Base-by-base conservation (phyloP, 2,888 invertebrate species). In the Tetropium fuscum region DNA sequence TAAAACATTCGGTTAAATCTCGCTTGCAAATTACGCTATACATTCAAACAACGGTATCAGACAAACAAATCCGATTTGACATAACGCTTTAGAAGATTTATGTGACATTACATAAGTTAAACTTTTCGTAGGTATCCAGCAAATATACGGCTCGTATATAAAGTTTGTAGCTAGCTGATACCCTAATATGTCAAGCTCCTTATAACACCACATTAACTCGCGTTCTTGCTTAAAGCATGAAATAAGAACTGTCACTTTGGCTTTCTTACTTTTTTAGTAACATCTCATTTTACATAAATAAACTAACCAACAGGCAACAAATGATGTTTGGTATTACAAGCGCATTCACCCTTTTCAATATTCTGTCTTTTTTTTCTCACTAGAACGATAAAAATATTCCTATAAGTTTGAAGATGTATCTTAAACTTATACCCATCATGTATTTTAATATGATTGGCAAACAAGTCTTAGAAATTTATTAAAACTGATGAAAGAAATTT, bases 151-250 rank as follows among this genome's bases (percentile, higher is more conserved):
- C 49, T 58, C 55, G 53, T 55, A 47, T 63, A 66, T 58, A 63
- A 63, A 66, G 60, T 63, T 63, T 60, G 48, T 53, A 57, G 53
- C n/a, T n/a, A n/a, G n/a, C 55, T 34, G 58, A 41, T 60, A 56
- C 66, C 63, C 56, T 58, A 59, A 66, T 66, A 66, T 61, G 66
- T 66, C 66, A 66, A 60, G 60, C 61, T 60, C 58, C 62, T 66
- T 66, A 63, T 53, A 60, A 54, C 66, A 61, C 59, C 55, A 60
- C 66, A 66, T 66, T 63, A 63, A 66, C 63, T 63, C 60, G 25
- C 51, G 63, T 66, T 61, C 57, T 58, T 60, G 58, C 55, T 64
- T 47, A 44, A 41, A 51, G 58, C 51, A 60, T 47, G 55, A 55
- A 55, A 53, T 44, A 16, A 55, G 18, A 19, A 47, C 38, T 27